Conservation (phyloP, 2,113 vertebrate species). For the Podarcis cretensis region DNA sequence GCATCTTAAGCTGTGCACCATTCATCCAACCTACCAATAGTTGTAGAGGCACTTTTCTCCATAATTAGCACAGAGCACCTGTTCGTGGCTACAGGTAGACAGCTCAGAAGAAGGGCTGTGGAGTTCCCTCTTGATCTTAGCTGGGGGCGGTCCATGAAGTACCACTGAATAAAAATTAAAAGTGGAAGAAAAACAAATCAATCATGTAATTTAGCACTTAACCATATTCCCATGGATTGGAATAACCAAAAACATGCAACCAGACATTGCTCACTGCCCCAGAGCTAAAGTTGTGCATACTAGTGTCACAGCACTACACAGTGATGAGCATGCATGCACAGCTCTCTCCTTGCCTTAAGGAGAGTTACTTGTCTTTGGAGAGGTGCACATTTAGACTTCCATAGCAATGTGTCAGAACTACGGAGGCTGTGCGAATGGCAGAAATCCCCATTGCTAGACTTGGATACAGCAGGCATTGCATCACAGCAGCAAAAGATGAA, state of each 20-base stretch:
- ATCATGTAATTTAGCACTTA: neutral
- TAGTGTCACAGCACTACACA: neutral
- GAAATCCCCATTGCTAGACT: neutral
- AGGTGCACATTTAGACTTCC: neutral
- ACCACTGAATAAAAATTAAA: constrained; percentile 81
- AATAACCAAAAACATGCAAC: neutral
- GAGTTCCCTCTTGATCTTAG: constrained; percentile 95
- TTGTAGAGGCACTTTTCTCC: constrained; percentile 99
- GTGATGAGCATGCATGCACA: neutral
- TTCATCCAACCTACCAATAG: constrained; percentile 84
- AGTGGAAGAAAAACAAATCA: constrained; percentile 1
- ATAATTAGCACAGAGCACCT: constrained; percentile 86
- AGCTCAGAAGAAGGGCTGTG: constrained; percentile 88
- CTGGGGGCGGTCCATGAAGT: constrained; percentile 91
- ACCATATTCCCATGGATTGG: neutral
- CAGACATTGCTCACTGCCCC: neutral
- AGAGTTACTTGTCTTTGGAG: neutral
- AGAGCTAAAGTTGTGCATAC: neutral
- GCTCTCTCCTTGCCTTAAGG: neutral
- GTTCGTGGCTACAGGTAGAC: constrained; percentile 89
- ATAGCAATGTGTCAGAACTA: neutral
- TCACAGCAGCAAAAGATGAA: neutral
- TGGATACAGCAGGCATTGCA: neutral
- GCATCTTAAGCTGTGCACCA: neutral
- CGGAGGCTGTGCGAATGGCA: neutral